phyloP scores from a whole-genome alignment of 2,113 vertebrate genomes.

The Chaenogobius annularis region DNA sequence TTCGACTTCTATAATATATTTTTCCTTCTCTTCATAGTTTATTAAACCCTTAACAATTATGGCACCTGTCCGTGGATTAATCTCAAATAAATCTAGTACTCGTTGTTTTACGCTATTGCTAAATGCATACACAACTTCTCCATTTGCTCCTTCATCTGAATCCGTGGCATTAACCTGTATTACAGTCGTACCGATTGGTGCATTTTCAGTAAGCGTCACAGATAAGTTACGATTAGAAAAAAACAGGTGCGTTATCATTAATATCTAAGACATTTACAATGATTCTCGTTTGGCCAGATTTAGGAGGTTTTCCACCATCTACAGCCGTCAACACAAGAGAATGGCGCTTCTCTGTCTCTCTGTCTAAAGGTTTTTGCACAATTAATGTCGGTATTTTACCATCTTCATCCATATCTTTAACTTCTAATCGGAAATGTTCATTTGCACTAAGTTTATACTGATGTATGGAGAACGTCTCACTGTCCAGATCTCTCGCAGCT shows the following conservation, averaged over 20 bases:
- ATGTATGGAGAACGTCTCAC: slow-evolving; percentile 47
- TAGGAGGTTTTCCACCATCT: slow-evolving; percentile 57
- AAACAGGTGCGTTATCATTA: slow-evolving; percentile 64
- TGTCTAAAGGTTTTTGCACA: slow-evolving; percentile 49
- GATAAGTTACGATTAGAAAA: slow-evolving; percentile 53
- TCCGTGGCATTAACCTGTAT: slow-evolving; percentile 69
- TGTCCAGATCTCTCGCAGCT: not conserved
- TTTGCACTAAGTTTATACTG: slow-evolving; percentile 63
- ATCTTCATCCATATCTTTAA: slow-evolving; percentile 35
- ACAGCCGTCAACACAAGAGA: slow-evolving; percentile 53
- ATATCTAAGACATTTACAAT: slow-evolving; percentile 46
- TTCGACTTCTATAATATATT: slow-evolving; percentile 61
- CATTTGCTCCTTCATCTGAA: slow-evolving; percentile 60
- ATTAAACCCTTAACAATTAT: slow-evolving; percentile 45
- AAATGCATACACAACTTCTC: slow-evolving; percentile 62
- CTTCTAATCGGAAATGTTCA: slow-evolving; percentile 54
- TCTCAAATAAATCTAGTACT: slow-evolving; percentile 42
- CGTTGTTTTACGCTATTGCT: slow-evolving; percentile 41
- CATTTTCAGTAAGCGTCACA: slow-evolving; percentile 57
- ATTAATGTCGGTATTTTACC: slow-evolving; percentile 55
- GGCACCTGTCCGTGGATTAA: slow-evolving; percentile 55
- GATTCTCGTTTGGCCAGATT: slow-evolving; percentile 46
- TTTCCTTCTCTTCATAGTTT: slow-evolving; percentile 55
- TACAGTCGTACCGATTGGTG: slow-evolving; percentile 40
- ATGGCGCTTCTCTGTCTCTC: slow-evolving; percentile 37